These are phyloP conservation scores for Aproaerema taeniolella DNA, from an alignment of 2,888 invertebrate genomes.

Conservation along the genomic window DNA sequence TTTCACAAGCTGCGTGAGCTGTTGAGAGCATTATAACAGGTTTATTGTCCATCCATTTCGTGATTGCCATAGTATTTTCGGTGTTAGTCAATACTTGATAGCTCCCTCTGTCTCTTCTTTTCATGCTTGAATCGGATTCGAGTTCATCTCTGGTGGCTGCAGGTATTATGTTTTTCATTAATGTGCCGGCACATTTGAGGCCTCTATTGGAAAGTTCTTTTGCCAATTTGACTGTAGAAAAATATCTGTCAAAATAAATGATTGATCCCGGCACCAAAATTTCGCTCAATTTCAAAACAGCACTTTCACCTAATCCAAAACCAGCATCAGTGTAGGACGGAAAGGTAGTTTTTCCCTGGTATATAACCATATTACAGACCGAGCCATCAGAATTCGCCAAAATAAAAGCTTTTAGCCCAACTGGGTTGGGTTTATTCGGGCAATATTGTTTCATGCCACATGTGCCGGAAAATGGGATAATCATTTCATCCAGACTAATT, in stretches of 20 bases:
- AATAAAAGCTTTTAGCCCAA: slow-evolving; percentile 21
- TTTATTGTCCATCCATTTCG: slow-evolving; percentile 15
- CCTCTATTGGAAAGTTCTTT: slow-evolving; percentile 9
- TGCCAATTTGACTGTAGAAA: slow-evolving; percentile 14
- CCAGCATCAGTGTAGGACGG: slow-evolving; percentile 1
- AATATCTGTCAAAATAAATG: slow-evolving; percentile 20
- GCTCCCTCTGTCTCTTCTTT: slow-evolving; percentile 7
- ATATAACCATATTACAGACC: slow-evolving; percentile 17
- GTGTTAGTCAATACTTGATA: slow-evolving; percentile 5
- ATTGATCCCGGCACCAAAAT: slow-evolving; percentile 19
- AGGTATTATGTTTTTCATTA: slow-evolving; percentile 16
- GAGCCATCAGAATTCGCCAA: slow-evolving; percentile 18
- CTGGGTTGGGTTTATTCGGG: slow-evolving; percentile 20
- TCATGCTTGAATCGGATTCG: slow-evolving; percentile 6
- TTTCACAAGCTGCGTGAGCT: not conserved
- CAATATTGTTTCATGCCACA: slow-evolving; percentile 17
- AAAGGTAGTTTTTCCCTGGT: slow-evolving; percentile 18
- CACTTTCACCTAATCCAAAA: slow-evolving; percentile 16
- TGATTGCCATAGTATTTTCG: slow-evolving; percentile 11
- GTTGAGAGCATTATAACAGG: slow-evolving; percentile 12
- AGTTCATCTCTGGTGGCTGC: slow-evolving; percentile 8
- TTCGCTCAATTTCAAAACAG: slow-evolving; percentile 16
- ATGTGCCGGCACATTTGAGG: slow-evolving; percentile 12
- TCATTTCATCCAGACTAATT: slow-evolving; percentile 19
- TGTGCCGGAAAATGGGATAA: slow-evolving; percentile 18